Evolutionary conservation across 37 sponge, comb jelly and placozoan species (phyloP).

Genomic region (Haliclona indistincta): DNA sequence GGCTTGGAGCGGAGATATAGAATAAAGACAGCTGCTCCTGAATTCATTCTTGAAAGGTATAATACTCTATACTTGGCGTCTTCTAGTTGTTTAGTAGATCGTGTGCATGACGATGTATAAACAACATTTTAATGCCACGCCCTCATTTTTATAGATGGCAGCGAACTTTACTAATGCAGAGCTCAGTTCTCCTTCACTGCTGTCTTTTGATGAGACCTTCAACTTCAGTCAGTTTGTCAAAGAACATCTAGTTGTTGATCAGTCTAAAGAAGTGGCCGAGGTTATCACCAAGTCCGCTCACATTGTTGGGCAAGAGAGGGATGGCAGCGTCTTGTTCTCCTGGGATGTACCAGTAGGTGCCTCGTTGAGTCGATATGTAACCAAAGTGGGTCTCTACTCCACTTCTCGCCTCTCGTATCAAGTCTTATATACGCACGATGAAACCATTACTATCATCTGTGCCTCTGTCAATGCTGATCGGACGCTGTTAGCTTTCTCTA

Average conservation of each 20-base stretch:
- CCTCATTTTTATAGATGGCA: too few species aligned
- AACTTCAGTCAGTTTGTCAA: slow-evolving; percentile 27
- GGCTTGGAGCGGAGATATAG: too few species aligned
- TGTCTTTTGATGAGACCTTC: slow-evolving; percentile 37
- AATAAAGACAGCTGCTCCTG: too few species aligned
- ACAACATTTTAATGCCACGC: too few species aligned
- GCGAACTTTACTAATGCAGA: too few species aligned
- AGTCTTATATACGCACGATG: slow-evolving; percentile 45
- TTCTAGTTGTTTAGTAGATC: too few species aligned
- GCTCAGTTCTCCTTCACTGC: too few species aligned
- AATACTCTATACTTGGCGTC: too few species aligned
- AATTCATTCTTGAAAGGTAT: too few species aligned
- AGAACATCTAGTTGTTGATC: slow-evolving; percentile 11
- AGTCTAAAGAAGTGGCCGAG: slow-evolving; percentile 15
- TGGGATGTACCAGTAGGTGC: slow-evolving; percentile 34
- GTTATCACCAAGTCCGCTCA: not conserved
- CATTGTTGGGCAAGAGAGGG: slow-evolving; percentile 51
- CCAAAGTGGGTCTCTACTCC: slow-evolving; percentile 27
- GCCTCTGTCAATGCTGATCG: slow-evolving; percentile 38
- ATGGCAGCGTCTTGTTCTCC: slow-evolving; percentile 38
- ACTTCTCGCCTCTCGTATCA: not conserved
- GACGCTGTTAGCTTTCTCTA: slow-evolving; percentile 51
- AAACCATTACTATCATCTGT: slow-evolving; percentile 7
- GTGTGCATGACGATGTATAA: too few species aligned
- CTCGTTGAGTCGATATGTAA: slow-evolving; percentile 9